These are phyloP conservation scores for Chrysolina americana DNA, from an alignment of 2,888 invertebrate genomes.

Conservation along the genomic window DNA sequence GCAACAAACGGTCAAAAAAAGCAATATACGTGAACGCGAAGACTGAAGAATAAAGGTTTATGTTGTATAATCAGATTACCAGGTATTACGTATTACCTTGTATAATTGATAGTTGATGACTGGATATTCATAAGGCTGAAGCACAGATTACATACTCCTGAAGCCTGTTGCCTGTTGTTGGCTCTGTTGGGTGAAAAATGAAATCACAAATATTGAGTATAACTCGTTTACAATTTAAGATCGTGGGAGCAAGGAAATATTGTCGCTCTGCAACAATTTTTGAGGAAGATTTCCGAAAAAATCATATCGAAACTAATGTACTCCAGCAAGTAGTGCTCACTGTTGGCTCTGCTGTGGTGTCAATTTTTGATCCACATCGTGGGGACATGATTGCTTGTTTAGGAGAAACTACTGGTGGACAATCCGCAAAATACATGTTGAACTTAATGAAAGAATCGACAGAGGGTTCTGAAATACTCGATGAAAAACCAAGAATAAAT, in stretches of 20 bases:
- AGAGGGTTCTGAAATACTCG: constrained; percentile 79
- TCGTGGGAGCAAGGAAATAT: constrained; percentile 8
- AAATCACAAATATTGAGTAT: background rate
- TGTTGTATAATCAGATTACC: no score
- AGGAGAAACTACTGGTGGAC: constrained; percentile 88
- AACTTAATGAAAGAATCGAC: constrained; percentile 81
- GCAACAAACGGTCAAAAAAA: no score
- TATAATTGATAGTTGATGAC: no score
- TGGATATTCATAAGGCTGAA: no score
- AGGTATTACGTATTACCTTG: no score
- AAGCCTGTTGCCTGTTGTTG: no score
- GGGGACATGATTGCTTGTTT: constrained; percentile 96
- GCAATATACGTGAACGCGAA: no score
- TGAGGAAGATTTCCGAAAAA: constrained; percentile 74
- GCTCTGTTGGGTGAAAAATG: background rate
- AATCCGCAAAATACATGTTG: constrained; percentile 81
- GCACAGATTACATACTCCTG: no score
- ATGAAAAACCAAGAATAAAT: constrained; percentile 89
- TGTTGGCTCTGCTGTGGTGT: constrained; percentile 89
- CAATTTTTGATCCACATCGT: constrained; percentile 85
- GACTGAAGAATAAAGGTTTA: no score
- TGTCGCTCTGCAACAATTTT: constrained; percentile 68
- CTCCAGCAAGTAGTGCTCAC: constrained; percentile 86
- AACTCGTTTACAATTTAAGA: background rate
- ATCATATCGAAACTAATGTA: constrained; percentile 76